Percentiles rank a stretch among this genome's conserved stretches.
Conservation (phyloP, 2,888 invertebrate genomes). For the Dolichomitus sp. region DNA sequence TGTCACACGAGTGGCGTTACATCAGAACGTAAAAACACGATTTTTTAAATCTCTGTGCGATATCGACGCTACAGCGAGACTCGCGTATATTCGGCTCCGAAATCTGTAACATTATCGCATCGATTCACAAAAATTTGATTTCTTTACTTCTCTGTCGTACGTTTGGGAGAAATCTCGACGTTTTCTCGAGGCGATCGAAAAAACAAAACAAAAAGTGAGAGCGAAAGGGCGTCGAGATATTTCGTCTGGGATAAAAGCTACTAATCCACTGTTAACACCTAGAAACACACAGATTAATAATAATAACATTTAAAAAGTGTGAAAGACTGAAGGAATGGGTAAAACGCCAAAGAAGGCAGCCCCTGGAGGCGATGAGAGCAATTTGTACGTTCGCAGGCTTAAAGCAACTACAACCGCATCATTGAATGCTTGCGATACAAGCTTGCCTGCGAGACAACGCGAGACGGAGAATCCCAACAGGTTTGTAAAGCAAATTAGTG, state of each 20-base stretch:
- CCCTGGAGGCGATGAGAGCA: conserved; percentile 84
- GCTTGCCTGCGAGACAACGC: conserved; percentile 77
- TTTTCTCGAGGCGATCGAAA: neutral
- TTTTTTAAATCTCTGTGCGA: neutral
- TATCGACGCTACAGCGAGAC: neutral
- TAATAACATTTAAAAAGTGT: conserved; percentile 21
- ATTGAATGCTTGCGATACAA: conserved; percentile 76
- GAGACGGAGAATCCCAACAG: conserved; percentile 78
- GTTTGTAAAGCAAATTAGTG: conserved; percentile 76
- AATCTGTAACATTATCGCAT: neutral
- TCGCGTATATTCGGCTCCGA: neutral
- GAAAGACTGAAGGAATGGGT: conserved; percentile 74
- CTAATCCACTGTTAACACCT: neutral
- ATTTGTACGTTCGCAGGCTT: conserved; percentile 80
- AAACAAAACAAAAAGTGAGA: neutral
- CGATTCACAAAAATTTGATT: neutral
- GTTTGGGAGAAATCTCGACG: neutral
- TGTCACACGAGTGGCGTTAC: conserved; percentile 16
- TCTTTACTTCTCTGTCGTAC: neutral
- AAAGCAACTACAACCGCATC: conserved; percentile 78
- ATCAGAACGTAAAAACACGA: conserved; percentile 22
- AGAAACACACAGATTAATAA: neutral
- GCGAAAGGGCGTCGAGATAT: neutral
- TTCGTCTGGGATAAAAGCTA: neutral
- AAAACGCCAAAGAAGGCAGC: conserved; percentile 83